Base-by-base conservation (phyloP, 2,888 invertebrate species). In the Euplexia lucipara region DNA sequence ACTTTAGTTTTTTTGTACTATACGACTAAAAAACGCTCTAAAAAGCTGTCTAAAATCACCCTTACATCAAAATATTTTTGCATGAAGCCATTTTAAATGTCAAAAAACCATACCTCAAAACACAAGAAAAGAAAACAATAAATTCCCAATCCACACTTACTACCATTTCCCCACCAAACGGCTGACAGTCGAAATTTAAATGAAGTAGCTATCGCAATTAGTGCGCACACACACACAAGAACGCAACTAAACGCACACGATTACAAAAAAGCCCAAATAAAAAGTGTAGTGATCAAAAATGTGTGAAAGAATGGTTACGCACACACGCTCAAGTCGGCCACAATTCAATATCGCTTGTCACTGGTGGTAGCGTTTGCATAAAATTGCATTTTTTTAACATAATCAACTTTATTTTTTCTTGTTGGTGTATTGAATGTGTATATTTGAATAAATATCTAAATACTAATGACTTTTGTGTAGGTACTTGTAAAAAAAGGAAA, bases 131-230 rank as follows among this genome's bases (percentile, higher is more conserved):
- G 10, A 9, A 26, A 44, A 51, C 75, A 73, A 76, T 75, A 49
- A 64, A 63, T 57, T 68, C 88, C 69, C 88, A 89, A 83, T 86
- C 79, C 69, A 41, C 53, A 88, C 87, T 91, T 94, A 91, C 77
- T 62, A 73, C 78, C 74, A 83, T 89, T 90, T 89, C 76, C 82
- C 83, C 77, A 62, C 76, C 39, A 75, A 82, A 77, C 83, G 84
- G 71, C 91, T 89, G 93, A 92, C 92, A 93, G 93, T 94, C 94
- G 93, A 95, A 94, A 94, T 95, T 95, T 94, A 95, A 95, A 95
- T 95, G 93, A 95, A 95, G 95, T 94, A 94, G 94, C 92, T 93
- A 95, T 95, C 92, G 92, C 94, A 95, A 95, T 95, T 95, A 95
- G 95, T 88, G 87, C 88, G 80, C 90, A 88, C 71, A 78, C 79